Evolutionary conservation across 2,888 invertebrate species (phyloP), one percentile per base, ranked within the genome.

Genomic region (Merodon equestris): DNA sequence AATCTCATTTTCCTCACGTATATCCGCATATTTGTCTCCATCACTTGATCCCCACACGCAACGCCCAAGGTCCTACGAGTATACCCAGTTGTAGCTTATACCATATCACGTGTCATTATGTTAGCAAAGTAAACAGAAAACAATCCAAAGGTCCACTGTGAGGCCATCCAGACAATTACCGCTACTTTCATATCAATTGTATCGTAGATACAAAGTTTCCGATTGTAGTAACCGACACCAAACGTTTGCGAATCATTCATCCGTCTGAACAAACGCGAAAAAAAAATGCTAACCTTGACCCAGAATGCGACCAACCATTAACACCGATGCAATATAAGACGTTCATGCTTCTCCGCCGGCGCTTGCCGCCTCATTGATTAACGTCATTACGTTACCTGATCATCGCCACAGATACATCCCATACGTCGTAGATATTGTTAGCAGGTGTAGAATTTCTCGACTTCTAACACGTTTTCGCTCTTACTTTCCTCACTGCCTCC

Each of bases 261-360:
- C n/a, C n/a, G n/a, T n/a, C n/a, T n/a, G n/a, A n/a, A n/a, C n/a
- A n/a, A n/a, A n/a, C n/a, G n/a, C n/a, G 15, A 34, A 53, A 51
- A 34, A 40, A 45, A 50, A 51, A 34, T 27, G 38, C 50, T 51
- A 44, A 19, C 73, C 47, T 73, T 73, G 64, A 66, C 73, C 73
- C 66, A 54, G 47, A 64, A 58, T 18, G 15, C 15, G 58, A n/a
- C 14, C 45, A 66, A 34, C 47, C 66, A 66, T 53, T 40, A 58
- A 34, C 47, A 40, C 10, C 27, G 70, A 45, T 53, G 40, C 47
- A 64, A 53, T 58, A 47, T 47, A 42, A 42, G 36, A 66, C 40
- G 38, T 45, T 53, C 27, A 27, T 27, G 27, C 27, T 27, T 7
- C 27, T 27, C 7, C 47, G 53, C 17, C 48, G 38, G 60, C 19